Conservation (phyloP, 2,888 invertebrate species). For the Coleophora deauratella region DNA sequence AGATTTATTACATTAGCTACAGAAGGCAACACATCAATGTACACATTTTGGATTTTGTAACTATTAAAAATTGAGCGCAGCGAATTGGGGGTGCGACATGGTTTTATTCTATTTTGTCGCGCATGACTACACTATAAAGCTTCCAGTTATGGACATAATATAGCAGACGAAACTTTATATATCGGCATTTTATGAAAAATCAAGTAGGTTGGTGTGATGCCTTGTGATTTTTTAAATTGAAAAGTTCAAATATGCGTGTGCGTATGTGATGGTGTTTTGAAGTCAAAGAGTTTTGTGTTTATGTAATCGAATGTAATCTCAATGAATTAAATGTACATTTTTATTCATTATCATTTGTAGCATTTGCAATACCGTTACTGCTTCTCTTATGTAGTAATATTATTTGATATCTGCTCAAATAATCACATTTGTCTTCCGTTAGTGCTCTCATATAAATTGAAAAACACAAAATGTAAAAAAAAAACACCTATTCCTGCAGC, state of each 20-base stretch:
- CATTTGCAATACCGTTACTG: not conserved
- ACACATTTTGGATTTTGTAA: no score
- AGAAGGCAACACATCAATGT: no score
- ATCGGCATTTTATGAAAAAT: no score
- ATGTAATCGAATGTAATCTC: not conserved
- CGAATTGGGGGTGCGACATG: no score
- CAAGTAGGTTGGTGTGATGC: conserved; percentile 4
- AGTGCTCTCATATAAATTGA: conserved; percentile 29
- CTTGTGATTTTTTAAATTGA: conserved; percentile 22
- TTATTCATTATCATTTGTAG: no score
- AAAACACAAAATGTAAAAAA: conserved; percentile 13
- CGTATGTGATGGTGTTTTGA: not conserved
- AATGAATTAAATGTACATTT: conserved; percentile 4
- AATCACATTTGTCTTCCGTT: conserved; percentile 58
- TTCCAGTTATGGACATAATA: no score
- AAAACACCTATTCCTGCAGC: no score
- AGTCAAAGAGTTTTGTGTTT: not conserved
- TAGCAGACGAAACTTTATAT: no score
- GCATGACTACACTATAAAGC: no score
- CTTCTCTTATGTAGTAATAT: conserved; percentile 1
- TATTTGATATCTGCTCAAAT: conserved; percentile 36
- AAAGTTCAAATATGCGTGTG: conserved; percentile 9
- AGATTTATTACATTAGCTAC: conserved; percentile 25
- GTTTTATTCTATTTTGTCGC: no score
- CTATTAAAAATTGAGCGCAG: no score